Percentiles rank a stretch among this genome's conserved stretches.
These are phyloP conservation scores for Nemotelus pantherinus DNA, from an alignment of 2,888 invertebrate genomes.

Conservation along the genomic window DNA sequence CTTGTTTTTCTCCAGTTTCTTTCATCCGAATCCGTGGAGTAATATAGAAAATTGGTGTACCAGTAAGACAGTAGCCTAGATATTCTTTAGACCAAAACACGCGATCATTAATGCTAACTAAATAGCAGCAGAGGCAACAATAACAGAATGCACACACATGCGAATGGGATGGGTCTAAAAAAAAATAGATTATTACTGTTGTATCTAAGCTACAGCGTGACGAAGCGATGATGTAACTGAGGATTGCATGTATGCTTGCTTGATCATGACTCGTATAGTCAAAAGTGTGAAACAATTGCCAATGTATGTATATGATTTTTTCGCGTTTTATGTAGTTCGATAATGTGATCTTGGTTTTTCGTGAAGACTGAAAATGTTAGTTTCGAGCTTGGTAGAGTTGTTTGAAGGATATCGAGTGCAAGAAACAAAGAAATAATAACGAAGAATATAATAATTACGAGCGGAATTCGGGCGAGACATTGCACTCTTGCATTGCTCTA, in stretches of 20 bases:
- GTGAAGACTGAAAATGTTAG: not conserved
- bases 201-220: not conserved
- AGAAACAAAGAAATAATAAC: not conserved
- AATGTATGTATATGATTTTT: not conserved
- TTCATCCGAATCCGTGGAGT: slow-evolving; percentile 33
- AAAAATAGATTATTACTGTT: not conserved
- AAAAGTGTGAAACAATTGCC: slow-evolving; percentile 28
- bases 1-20: slow-evolving; percentile 24
- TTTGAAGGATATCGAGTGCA: slow-evolving; percentile 16
- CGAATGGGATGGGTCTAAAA: not conserved
- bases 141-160: not conserved
- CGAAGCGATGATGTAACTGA: slow-evolving; percentile 22
- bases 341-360: slow-evolving; percentile 6
- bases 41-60: slow-evolving; percentile 26
- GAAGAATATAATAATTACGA: slow-evolving; percentile 12
- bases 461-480: slow-evolving; percentile 40
- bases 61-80: slow-evolving; percentile 50
- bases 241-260: slow-evolving; percentile 39
- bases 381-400: not conserved
- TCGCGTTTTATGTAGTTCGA: not conserved
- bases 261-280: slow-evolving; percentile 41
- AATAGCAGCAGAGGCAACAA: no score
- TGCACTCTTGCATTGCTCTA: slow-evolving; percentile 21
- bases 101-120: slow-evolving; percentile 29
- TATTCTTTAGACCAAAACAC: slow-evolving; percentile 49